phyloP scores from a whole-genome alignment of 2,797 vertebrate genomes.

The Diplodus puntazzo region DNA sequence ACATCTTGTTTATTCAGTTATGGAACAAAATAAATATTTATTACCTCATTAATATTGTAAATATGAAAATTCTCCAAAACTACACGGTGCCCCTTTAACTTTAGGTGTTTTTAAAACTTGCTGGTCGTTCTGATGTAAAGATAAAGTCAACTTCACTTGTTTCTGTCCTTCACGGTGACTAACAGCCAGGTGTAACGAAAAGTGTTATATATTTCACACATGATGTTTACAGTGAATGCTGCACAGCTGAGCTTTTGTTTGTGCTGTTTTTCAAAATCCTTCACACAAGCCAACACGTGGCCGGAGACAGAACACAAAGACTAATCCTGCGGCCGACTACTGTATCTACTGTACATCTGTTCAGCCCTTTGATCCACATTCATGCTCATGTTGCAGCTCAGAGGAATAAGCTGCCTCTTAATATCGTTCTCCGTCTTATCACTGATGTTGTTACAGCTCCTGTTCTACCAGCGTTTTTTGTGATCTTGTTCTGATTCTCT shows the following conservation, averaged over 20 bases:
- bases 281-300: conserved; percentile 47
- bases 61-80: no score
- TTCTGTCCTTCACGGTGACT: background rate
- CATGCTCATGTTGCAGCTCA: conserved; percentile 61
- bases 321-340: conserved; percentile 72
- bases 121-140: background rate
- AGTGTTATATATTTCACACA: background rate
- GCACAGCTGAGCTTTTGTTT: conserved; percentile 41
- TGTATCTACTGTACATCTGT: conserved; percentile 75
- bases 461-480: background rate
- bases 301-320: conserved; percentile 44
- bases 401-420: conserved; percentile 53
- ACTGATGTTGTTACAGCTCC: conserved; percentile 24
- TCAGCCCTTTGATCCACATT: conserved; percentile 71
- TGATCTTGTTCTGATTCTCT: conserved; percentile 30
- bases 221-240: conserved; percentile 12
- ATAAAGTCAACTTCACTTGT: background rate
- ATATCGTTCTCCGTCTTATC: conserved; percentile 23
- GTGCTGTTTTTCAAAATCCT: conserved; percentile 55
- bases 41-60: no score
- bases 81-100: no score
- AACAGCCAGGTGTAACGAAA: background rate
- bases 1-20: no score
- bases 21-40: no score
- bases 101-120: background rate